phyloP scores from a whole-genome alignment of 2,888 invertebrate genomes.

The Tromatobia lineatoria region DNA sequence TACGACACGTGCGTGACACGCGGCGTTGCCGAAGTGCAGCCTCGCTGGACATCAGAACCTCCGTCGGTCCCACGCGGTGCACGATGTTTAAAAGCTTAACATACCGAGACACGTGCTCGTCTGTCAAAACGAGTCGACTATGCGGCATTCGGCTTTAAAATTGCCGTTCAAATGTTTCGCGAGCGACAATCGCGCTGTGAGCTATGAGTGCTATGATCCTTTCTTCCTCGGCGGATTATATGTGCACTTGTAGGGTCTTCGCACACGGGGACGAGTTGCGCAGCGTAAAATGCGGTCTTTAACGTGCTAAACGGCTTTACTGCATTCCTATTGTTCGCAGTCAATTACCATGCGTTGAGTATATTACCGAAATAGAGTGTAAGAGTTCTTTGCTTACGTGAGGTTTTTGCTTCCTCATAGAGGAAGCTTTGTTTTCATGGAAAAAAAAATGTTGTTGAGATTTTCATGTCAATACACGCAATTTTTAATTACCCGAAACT shows the following conservation, averaged over 20 bases:
- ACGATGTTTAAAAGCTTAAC: not conserved
- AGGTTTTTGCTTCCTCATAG: too few species aligned
- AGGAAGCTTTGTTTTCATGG: too few species aligned
- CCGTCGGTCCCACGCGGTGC: slow-evolving; percentile 40
- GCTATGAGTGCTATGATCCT: not conserved
- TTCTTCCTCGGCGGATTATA: slow-evolving; percentile 21
- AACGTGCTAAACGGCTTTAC: slow-evolving; percentile 15
- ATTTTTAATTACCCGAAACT: too few species aligned
- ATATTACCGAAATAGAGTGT: not conserved
- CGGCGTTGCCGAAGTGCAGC: slow-evolving; percentile 55
- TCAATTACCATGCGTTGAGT: slow-evolving; percentile 6
- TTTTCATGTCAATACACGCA: too few species aligned
- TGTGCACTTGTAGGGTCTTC: slow-evolving; percentile 16
- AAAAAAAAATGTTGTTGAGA: too few species aligned
- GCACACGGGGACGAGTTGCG: slow-evolving; percentile 18
- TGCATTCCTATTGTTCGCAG: slow-evolving; percentile 16
- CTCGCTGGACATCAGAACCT: not conserved
- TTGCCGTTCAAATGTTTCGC: not conserved
- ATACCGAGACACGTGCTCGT: slow-evolving; percentile 24
- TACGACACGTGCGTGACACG: slow-evolving; percentile 76
- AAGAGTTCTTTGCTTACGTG: not conserved
- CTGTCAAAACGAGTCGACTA: slow-evolving; percentile 1
- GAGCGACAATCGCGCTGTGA: slow-evolving; percentile 9
- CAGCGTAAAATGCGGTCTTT: slow-evolving; percentile 11
- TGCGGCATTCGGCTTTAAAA: slow-evolving; percentile 8